Evolutionary conservation across 92 coral and sea anemone species (phyloP), one percentile per base, ranked within the genome.

Genomic region (Phenganax subtilis): DNA sequence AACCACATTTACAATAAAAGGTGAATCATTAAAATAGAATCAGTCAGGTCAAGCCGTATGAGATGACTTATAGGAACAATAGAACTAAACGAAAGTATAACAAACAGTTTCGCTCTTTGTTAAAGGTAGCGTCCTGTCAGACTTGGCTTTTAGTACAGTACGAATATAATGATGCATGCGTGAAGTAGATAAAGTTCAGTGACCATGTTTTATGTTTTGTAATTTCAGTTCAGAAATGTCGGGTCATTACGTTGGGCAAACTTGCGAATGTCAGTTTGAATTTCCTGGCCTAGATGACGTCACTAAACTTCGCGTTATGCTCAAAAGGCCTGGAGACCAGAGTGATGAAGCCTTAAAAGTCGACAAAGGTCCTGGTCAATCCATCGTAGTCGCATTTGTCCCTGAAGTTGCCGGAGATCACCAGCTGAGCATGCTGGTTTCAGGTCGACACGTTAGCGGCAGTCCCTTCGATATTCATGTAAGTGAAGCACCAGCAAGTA

Each of bases 401-500:
- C 99, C 99, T 7, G 90, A 92, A 10, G 93, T 87, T 74, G 90
- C 96, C 47, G 99, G 99, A 25, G 96, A 89, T 82, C 99, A 96
- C 58, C 75, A 90, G 14, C 91, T 96, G 58, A 96, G 88, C 75
- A 90, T 96, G 57, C 89, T 89, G 81, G 90, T 89, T 80, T 82
- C 88, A 73, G 89, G 93, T 51, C 87, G 85, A 57, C 97, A 92
- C 75, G 90, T 96, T 66, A 71, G 81, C 59, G 92, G 91, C 52
- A 96, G 99, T 84, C 99, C 99, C 63, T 92, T 90, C 90, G 80
- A 89, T 62, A 92, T 96, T 87, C 92, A 89, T 89, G 99, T 96
- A 12, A 87, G 74, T 47, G 88, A 92, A 80, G 87, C 87, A 57
- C 90, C 86, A 75, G 88, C 87, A 76, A 44, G 55, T 7, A 79